Evolutionary conservation across 2,888 invertebrate species (phyloP), one percentile per base, ranked within the genome.

Genomic region (Esperia sulphurella): DNA sequence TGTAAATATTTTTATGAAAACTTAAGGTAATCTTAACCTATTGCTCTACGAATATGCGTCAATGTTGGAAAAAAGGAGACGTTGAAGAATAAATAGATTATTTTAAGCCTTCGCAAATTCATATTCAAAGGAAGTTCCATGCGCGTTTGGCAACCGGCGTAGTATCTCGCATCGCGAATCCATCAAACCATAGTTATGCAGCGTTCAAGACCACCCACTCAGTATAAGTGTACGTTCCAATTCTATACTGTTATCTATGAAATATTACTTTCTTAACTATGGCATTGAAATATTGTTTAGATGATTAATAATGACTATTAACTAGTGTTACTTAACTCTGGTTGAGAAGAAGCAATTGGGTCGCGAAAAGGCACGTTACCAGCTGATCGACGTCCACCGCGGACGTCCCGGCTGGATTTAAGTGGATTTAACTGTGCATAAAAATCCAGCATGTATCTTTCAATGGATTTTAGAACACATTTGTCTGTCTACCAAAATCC

Each of bases 191-290:
- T 70, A 63, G 65, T 72, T 75, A 67, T 68, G 68, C 60, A 62
- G 61, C 59, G 57, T 38, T 58, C 63, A 12, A 56, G 69, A 57
- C 71, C 67, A 70, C 69, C 69, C 67, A 74, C 69, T 64, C 60
- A 49, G 57, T 64, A 61, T 79, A 75, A 78, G 73, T 72, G 57
- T 63, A 54, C 51, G 70, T 61, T 79, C 80, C 76, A 79, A 79
- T 80, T 80, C 80, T 83, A 84, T 76, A 66, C 56, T 63, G 65
- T 75, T 73, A 57, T 65, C 61, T 70, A 59, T 75, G 70, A 78
- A 69, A 68, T 77, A 82, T 74, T 65, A 60, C 49, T 58, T 69
- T 64, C 74, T 78, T 77, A 74, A 58, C 61, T 63, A 35, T n/a
- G n/a, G 58, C 66, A 67, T 68, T 69, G 70, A 68, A 67, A 65